Evolutionary conservation across 2,888 invertebrate genomes (phyloP), one percentile per base, ranked within the genome.

Genomic region (Lamproptera curius): DNA sequence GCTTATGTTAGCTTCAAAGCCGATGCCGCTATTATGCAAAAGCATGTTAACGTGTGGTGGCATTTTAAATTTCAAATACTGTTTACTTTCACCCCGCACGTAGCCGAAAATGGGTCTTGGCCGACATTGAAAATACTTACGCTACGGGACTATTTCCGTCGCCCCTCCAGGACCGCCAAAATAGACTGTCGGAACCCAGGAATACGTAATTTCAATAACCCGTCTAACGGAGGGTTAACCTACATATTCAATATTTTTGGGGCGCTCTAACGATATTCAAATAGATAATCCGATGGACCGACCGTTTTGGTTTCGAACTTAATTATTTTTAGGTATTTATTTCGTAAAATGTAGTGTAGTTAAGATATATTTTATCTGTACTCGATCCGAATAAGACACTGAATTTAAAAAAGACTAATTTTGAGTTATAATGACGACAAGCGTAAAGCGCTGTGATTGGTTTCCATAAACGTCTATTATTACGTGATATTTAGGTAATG

Each of bases 11-110:
- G n/a, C n/a, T n/a, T n/a, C n/a, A n/a, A n/a, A 20, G 6, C 20
- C 9, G 9, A 9, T n/a, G 28, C 9, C 28, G 28, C 38, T 46
- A 45, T 40, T 35, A 50, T 42, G 28, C 38, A 43, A 49, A 42
- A 5, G 6, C 26, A 50, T 52, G 51, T 51, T 56, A 20, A 57
- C 36, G 44, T 42, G 52, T 44, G 28, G 36, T 39, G 42, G 67
- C 65, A 59, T 67, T 85, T 76, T 76, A 81, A 82, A 77, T 82
- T 84, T 82, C 75, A 82, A 77, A 77, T 70, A 75, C 70, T 82
- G 75, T 84, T 82, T 80, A 77, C 78, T 83, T 84, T 78, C 80
- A 75, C 67, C 74, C 76, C 63, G 67, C 61, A 65, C 52, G 69
- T 69, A 67, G 59, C 65, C 70, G 61, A 75, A 78, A 78, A 76